Evolutionary conservation across 30 jellyfish, hydroid and myxozoan genomes (phyloP), one percentile per base, ranked within the genome.

Genomic region (Mastigias papua): DNA sequence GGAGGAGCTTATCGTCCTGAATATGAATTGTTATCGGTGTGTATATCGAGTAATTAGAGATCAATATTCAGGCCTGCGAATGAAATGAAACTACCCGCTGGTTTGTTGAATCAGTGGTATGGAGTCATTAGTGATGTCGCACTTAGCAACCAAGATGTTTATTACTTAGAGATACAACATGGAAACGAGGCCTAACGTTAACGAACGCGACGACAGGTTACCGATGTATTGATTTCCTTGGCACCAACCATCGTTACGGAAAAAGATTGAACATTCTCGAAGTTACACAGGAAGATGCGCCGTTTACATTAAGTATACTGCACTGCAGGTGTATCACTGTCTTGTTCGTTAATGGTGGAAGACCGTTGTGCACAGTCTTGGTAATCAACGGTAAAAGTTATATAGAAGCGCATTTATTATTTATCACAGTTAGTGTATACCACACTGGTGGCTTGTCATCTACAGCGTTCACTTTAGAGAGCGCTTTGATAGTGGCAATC

Each of bases 131-230:
- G 54, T 3, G 6, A 37, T n/a, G 42, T n/a, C 23, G 42, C 74
- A 19, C 74, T 7, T 63, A 37, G 19, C 74, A 63, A 63, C 74
- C 20, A 63, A 28, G 70, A 37, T 63, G 74, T 63, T 63, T 63
- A 63, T 63, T 17, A 63, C 20, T 63, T 63, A 4, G 21, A 7
- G 70, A 19, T 5, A 3, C 21, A 4, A 58, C 23, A 63, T 63
- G 42, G 74, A 63, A 63, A 63, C 74, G 74, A 63, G 74, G 74
- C 27, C 23, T 1, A 63, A 22, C 74, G 23, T 9, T 63, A 63
- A 23, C 74, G 27, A 63, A 1, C 46, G 23, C 7, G 19, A 23
- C 7, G 19, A 23, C 67, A 51, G 67, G 67, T 51, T 51, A 5
- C 17, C 17, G 54, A 37, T 37, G 54, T 37, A 11, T 3, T 11